Base-by-base conservation (phyloP, 2,113 vertebrate species). In the Nibea albiflora region DNA sequence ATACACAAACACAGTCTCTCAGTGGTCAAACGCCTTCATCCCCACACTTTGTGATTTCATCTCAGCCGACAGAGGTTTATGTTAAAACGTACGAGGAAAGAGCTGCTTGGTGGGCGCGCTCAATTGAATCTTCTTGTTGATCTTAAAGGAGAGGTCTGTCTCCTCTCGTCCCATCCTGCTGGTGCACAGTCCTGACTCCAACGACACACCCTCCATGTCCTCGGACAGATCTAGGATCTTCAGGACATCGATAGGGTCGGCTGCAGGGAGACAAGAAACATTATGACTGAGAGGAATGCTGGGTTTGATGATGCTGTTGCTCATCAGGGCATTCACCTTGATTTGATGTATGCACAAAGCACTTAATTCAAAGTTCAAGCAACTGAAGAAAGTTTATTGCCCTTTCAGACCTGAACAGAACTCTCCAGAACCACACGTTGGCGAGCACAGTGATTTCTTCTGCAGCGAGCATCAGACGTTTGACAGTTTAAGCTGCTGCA, bases 181-280 rank as follows among this genome's bases (percentile, higher is more conserved):
- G 19, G 93, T 94, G 57, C 97, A 98, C 54, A 98, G 91, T 20
- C 97, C 97, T 0, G 96, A 92, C 20, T 93, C 95, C 72, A 96
- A 19, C 0, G 96, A 94, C 67, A 97, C 75, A 0, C 96, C 96
- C 16, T 96, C 94, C 92, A 93, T 95, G 80, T 93, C 88, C 9
- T 94, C 95, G 0, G 91, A 95, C 50, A 97, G 20, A 1, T 96
- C 95, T 86, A 98, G 84, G 0, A 88, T 86, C 92, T 93, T 91
- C 85, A 98, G 85, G 60, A 98, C 92, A 24, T 98, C 96, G 50
- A 97, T 89, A 0, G 87, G 89, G 39, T 88, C 70, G 4, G 69
- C 96, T 97, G 92, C 39, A 14, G 83, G 56, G 31, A 77, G 14
- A 81, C 2, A 35, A 44, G 52, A 26, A 57, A 61, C 11, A 44